Percentiles rank a stretch among this genome's conserved stretches.
Evolutionary conservation across 1,140 invertebrate species (phyloP).

Genomic region (Drosophila busckii): DNA sequence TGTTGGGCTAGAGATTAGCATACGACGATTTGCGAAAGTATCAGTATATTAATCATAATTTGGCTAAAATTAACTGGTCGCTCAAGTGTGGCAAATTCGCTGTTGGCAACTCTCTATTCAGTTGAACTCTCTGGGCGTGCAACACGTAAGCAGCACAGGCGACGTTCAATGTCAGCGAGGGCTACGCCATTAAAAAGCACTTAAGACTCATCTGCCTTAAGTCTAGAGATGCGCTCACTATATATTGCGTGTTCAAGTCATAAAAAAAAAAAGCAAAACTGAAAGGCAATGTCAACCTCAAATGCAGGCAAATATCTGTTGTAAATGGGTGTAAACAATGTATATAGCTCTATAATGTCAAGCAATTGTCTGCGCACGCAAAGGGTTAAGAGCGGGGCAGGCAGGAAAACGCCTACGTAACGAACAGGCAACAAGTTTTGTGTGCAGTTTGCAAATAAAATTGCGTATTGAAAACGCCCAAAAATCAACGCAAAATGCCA

Average conservation of each 20-base stretch:
- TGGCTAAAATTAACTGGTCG: too few relatives aligned
- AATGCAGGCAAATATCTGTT: conserved; percentile 11
- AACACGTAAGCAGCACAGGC: background rate
- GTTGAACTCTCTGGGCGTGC: background rate
- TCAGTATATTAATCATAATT: conserved; percentile 39
- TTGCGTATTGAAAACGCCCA: conserved; percentile 37
- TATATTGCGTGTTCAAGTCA: conserved; percentile 53
- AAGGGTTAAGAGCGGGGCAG: background rate
- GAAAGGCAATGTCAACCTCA: conserved; percentile 41
- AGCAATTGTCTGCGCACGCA: conserved; percentile 25
- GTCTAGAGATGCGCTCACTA: conserved; percentile 43
- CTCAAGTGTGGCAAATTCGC: conserved; percentile 14
- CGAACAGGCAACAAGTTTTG: conserved; percentile 31
- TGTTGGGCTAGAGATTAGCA: too few relatives aligned
- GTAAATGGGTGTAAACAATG: conserved; percentile 15
- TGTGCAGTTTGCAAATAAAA: conserved; percentile 60
- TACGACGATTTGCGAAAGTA: conserved; percentile 38
- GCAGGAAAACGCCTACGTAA: conserved; percentile 42
- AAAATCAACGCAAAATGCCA: conserved; percentile 19
- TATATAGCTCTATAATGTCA: conserved; percentile 4
- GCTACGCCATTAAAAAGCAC: conserved; percentile 63
- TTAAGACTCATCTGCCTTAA: conserved; percentile 35
- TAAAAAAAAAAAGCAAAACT: conserved; percentile 27
- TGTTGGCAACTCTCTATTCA: background rate
- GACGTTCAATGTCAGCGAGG: conserved; percentile 11